phyloP scores from a whole-genome alignment of 1,140 invertebrate species.

The Magallana gigas region DNA sequence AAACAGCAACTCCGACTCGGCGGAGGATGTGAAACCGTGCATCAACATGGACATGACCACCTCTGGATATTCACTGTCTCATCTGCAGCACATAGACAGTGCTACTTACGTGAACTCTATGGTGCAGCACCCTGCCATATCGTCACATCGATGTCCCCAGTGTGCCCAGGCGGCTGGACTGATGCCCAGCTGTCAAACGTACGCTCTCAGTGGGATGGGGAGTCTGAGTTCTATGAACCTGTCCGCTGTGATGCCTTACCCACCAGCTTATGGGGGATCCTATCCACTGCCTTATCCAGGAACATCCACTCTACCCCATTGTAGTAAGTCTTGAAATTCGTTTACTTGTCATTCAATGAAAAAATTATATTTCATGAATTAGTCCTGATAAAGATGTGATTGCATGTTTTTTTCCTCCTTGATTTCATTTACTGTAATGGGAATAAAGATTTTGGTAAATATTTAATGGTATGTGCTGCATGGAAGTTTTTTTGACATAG shows the following conservation, averaged over 20 bases:
- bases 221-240: constrained; percentile 39
- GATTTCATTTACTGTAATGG: too few species aligned
- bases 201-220: constrained; percentile 46
- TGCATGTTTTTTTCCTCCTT: too few species aligned
- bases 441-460: too few species aligned
- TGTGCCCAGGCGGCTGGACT: constrained; percentile 42
- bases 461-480: too few species aligned
- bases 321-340: constrained; percentile 38
- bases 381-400: too few species aligned
- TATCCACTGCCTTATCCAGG: constrained; percentile 45
- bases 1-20: not conserved
- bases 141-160: constrained; percentile 25
- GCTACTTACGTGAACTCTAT: constrained; percentile 44
- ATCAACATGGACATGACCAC: not conserved
- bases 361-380: not conserved
- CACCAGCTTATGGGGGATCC: constrained; percentile 40
- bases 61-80: constrained; percentile 4
- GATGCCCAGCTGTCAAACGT: constrained; percentile 39
- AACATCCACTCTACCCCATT: constrained; percentile 43
- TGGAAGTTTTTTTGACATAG: too few species aligned
- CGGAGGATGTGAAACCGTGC: constrained; percentile 9
- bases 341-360: not conserved
- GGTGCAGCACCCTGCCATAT: constrained; percentile 26
- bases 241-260: constrained; percentile 44
- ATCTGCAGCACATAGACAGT: constrained; percentile 46